A percentile compares a stretch with the other conserved stretches of the same genome.
These are phyloP conservation scores for Phymatocera aterrima DNA, from an alignment of 2,888 invertebrate genomes.

Conservation along the genomic window DNA sequence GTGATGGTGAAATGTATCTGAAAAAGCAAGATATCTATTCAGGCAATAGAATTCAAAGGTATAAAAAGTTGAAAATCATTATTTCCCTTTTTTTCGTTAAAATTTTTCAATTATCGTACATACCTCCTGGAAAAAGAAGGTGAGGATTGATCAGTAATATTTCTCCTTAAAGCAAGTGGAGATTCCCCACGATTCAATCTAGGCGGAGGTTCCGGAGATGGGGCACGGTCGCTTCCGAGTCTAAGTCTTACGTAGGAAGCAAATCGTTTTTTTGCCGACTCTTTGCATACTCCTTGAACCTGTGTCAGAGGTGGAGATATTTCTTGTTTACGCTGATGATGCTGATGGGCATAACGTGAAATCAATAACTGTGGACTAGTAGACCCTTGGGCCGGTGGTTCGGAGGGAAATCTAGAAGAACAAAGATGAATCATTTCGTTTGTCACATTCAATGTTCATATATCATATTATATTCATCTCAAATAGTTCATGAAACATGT, in stretches of 20 bases:
- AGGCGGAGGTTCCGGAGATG: conserved; percentile 73
- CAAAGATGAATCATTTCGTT: background rate
- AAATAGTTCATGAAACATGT: background rate
- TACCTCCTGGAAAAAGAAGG: conserved; percentile 73
- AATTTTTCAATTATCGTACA: no score
- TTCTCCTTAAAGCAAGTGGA: conserved; percentile 79
- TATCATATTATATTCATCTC: background rate
- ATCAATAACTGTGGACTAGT: conserved; percentile 70
- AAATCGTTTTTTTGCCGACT: conserved; percentile 83
- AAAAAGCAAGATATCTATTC: conserved; percentile 48
- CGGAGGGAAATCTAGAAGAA: conserved; percentile 67
- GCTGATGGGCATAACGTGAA: conserved; percentile 71
- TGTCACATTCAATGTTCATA: background rate
- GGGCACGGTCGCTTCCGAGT: conserved; percentile 77
- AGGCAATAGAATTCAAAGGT: background rate
- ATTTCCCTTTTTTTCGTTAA: no score
- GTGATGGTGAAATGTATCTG: conserved; percentile 80
- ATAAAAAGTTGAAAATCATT: background rate
- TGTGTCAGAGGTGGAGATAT: conserved; percentile 62
- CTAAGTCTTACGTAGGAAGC: conserved; percentile 90
- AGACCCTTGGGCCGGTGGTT: conserved; percentile 66
- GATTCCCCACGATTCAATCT: conserved; percentile 71
- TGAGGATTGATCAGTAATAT: conserved; percentile 77
- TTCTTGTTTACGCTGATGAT: conserved; percentile 70
- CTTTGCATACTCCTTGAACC: conserved; percentile 63